Conservation (phyloP, 2,113 vertebrate genomes). For the Neolamprologus sp. region DNA sequence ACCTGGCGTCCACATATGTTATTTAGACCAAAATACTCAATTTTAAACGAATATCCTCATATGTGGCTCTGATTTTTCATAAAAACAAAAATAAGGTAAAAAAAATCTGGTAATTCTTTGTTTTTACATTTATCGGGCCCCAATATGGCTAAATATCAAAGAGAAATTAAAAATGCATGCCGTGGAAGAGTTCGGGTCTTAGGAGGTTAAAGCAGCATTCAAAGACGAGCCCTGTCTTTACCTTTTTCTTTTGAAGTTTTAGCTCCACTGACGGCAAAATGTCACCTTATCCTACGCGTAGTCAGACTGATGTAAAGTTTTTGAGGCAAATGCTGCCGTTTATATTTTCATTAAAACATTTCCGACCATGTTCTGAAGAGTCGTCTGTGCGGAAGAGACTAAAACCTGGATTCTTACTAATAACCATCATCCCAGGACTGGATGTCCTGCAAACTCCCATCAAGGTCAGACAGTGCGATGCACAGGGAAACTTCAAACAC, state of each 20-base stretch:
- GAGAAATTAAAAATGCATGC: neutral
- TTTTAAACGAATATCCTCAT: neutral
- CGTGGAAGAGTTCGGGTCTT: rapidly evolving
- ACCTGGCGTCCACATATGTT: neutral
- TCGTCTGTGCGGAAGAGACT: rapidly evolving
- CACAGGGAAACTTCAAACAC: neutral
- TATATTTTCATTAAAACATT: neutral
- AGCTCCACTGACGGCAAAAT: neutral
- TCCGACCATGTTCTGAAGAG: neutral
- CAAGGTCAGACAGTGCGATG: rapidly evolving
- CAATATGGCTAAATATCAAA: rapidly evolving
- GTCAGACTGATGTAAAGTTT: neutral
- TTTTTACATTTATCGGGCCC: rapidly evolving
- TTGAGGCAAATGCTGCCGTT: neutral
- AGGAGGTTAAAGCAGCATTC: neutral
- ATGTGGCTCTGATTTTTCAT: neutral
- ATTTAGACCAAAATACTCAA: neutral
- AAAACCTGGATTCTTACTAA: neutral
- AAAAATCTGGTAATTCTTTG: neutral
- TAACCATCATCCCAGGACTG: neutral
- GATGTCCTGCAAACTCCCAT: neutral
- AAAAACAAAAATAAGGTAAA: neutral
- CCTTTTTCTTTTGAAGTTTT: neutral
- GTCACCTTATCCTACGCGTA: rapidly evolving
- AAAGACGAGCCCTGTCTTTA: neutral